Evolutionary conservation across 2,888 invertebrate genomes (phyloP), one percentile per base, ranked within the genome.

Genomic region (Aquatica leii): DNA sequence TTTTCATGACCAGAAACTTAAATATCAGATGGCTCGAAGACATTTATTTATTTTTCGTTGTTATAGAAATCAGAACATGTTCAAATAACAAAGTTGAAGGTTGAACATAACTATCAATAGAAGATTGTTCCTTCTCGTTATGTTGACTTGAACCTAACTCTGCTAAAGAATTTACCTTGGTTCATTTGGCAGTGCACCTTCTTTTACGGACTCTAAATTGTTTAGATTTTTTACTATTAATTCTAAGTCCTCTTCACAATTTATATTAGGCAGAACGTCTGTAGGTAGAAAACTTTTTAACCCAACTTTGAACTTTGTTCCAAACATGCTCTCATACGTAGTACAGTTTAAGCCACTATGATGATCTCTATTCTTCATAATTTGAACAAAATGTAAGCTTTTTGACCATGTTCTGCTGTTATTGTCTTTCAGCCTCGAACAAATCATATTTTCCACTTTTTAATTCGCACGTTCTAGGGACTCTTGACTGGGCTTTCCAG

Each of bases 351-450:
- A 80, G 40, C 75, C 79, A 50, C 68, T 18, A 66, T 80, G 78
- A 67, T 71, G 67, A 17, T 76, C 75, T 68, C 71, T 67, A 65
- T 81, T 82, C 73, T 82, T 81, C 76, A 75, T 77, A 51, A 79
- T 71, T 66, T 82, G 80, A 18, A 81, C 70, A 69, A 80, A 81
- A 43, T 69, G 54, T 58, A 80, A 68, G n/a, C 80, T 81, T 68
- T 80, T 74, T 12, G 75, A 76, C 81, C 80, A 82, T 63, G 77
- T 75, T 35, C 43, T 72, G 1, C 71, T 74, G 4, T 75, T 69
- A 48, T 80, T 78, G 40, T 72, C 71, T 35, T 70, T 62, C 75
- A 82, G 66, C 81, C 81, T 82, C 1, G 77, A 34, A 58, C 53
- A 35, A 18, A 71, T 49, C 74, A 79, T 80, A 37, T 78, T 78